Evolutionary conservation across 2,113 vertebrate genomes (phyloP), one percentile per base, ranked within the genome.

Genomic region (Neotragus pygmaeus): DNA sequence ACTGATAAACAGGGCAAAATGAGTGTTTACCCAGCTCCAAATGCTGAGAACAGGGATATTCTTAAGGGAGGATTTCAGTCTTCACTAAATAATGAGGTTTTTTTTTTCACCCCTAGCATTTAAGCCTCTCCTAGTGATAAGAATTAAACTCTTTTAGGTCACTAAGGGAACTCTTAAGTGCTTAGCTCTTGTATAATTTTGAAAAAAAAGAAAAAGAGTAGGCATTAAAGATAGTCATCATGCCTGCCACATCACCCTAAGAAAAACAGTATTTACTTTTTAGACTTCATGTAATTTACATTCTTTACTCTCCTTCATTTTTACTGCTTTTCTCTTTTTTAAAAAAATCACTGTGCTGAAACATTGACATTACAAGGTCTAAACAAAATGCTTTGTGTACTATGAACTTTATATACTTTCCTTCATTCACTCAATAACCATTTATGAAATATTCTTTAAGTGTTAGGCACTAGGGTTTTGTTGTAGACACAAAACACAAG

Each of bases 191-290:
- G 10, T 19, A 49, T 95, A 87, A 78, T 55, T 97, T 91, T 88
- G 55, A 90, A 92, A 96, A 92, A 80, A 96, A 62, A 62, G 6
- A 15, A 92, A 81, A 80, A 51, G 39, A 87, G 43, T 49, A 81
- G 53, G 25, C 16, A 85, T 96, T 93, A 62, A 92, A 88, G n/a
- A 77, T 66, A 47, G 36, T 47, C 30, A 78, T 84, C 51, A 83
- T 70, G 30, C n/a, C 53, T 95, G 36, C 33, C 58, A 91, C 36
- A 73, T 62, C 77, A 70, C 23, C 17, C 28, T 92, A 82, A 43
- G 82, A 95, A 94, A 80, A 92, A 57, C 27, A 51, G n/a, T 73
- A 83, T 94, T 83, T 95, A 66, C 51, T 83, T 86, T 89, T 77
- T 21, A 96, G 49, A 55, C 5, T 49, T 66, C 51, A 43, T 43